phyloP scores from a whole-genome alignment of 2,888 invertebrate genomes.

The Cryptus armator region DNA sequence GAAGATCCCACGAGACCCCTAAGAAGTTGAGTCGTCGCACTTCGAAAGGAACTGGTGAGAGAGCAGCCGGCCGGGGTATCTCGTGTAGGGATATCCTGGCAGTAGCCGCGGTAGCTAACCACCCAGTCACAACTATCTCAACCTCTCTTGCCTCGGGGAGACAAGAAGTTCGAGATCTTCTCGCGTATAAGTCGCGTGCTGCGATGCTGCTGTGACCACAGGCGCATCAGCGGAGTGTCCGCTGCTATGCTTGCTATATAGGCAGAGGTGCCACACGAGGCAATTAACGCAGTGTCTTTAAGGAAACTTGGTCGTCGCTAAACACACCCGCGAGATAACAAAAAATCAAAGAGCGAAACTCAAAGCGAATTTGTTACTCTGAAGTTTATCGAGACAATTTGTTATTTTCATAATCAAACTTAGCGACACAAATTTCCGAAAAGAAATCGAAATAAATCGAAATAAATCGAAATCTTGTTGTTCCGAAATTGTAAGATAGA shows the following conservation, averaged over 20 bases:
- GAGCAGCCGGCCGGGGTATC: constrained; percentile 24
- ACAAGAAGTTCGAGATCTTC: constrained; percentile 52
- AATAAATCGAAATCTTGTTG: too few species aligned
- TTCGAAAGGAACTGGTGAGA: constrained; percentile 47
- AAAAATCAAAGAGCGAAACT: too few species aligned
- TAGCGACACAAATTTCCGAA: too few species aligned
- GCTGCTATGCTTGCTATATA: constrained; percentile 12
- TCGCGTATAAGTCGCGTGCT: constrained; percentile 60
- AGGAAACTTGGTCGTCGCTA: constrained; percentile 55
- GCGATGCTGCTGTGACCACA: not conserved
- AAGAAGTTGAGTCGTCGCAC: constrained; percentile 61
- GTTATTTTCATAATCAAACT: too few species aligned
- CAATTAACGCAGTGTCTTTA: constrained; percentile 64
- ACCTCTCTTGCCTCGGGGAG: constrained; percentile 38
- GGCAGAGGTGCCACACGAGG: constrained; percentile 51
- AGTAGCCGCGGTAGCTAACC: constrained; percentile 16
- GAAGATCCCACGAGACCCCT: constrained; percentile 53
- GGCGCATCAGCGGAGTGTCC: constrained; percentile 16
- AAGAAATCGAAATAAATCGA: too few species aligned
- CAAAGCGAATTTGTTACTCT: too few species aligned
- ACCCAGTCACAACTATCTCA: constrained; percentile 14
- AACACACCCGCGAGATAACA: constrained; percentile 20
- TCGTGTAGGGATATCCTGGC: constrained; percentile 29
- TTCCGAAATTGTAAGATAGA: too few species aligned
- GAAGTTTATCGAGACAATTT: too few species aligned